Evolutionary conservation across 2,888 invertebrate species (phyloP).

Genomic region (Microplitis manilae): DNA sequence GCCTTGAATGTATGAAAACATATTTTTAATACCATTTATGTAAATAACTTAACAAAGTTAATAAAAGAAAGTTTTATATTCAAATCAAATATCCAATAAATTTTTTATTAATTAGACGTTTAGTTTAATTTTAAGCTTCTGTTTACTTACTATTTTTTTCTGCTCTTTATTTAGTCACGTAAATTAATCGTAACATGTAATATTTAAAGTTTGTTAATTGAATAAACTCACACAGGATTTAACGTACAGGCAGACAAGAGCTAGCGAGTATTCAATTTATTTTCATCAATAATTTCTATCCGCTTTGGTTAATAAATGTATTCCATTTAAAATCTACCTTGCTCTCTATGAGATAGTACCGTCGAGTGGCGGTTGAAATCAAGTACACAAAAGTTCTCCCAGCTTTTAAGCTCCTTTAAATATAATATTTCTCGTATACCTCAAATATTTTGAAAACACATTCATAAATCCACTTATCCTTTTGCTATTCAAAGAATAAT

Average conservation of each 20-base stretch:
- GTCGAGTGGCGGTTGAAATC: not conserved
- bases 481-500: too few species aligned
- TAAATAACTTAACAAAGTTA: not conserved
- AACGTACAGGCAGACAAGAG: not conserved
- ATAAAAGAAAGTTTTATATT: not conserved
- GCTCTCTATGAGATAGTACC: not conserved
- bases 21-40: not conserved
- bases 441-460: not conserved
- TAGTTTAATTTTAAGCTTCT: too few species aligned
- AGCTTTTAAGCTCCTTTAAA: not conserved
- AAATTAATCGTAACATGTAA: not conserved
- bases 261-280: not conserved
- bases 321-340: not conserved
- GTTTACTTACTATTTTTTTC: not conserved
- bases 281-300: slow-evolving; percentile 6
- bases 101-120: too few species aligned
- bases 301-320: not conserved
- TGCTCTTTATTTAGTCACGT: not conserved
- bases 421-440: not conserved
- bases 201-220: not conserved
- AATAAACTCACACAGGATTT: not conserved
- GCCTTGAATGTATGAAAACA: slow-evolving; percentile 8
- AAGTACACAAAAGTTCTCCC: not conserved
- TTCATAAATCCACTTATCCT: too few species aligned
- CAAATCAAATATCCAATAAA: too few species aligned